These are phyloP conservation scores for Agrotis exclamationis DNA, from an alignment of 2,888 invertebrate species.

Conservation along the genomic window DNA sequence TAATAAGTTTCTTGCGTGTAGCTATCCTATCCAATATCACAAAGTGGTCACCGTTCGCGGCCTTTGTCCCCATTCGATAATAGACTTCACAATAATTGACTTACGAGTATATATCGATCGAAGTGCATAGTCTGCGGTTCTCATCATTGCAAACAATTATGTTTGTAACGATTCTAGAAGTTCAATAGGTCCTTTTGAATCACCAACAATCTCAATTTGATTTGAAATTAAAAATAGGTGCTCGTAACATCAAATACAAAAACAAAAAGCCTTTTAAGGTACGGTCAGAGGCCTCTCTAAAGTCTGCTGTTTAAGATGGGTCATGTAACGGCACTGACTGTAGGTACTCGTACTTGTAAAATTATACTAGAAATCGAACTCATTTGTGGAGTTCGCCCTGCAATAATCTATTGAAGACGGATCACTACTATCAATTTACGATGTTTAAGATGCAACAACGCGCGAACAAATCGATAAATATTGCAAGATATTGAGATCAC, in stretches of 20 bases:
- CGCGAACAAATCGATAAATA: conserved; percentile 6
- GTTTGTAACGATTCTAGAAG: background rate
- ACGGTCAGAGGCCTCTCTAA: too few species aligned
- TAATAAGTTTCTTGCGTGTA: conserved; percentile 12
- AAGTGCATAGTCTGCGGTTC: conserved; percentile 32
- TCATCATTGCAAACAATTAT: background rate
- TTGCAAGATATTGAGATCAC: conserved; percentile 23
- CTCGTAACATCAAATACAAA: background rate
- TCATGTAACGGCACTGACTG: too few species aligned
- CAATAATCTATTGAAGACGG: conserved; percentile 10
- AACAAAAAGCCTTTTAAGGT: background rate
- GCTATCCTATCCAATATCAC: conserved; percentile 19
- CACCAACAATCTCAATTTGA: background rate
- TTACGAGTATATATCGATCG: conserved; percentile 3
- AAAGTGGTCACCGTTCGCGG: conserved; percentile 50
- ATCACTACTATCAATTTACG: background rate
- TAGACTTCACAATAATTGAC: conserved; percentile 33
- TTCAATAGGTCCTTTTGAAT: background rate
- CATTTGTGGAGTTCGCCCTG: background rate
- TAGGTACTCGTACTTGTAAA: too few species aligned
- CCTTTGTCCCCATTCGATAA: conserved; percentile 53
- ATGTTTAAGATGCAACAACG: background rate
- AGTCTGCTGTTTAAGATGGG: too few species aligned
- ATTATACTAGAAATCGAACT: too few species aligned
- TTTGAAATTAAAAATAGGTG: background rate